Evolutionary conservation across 2,797 vertebrate species (phyloP).

Genomic region (Sebastes flavidus): DNA sequence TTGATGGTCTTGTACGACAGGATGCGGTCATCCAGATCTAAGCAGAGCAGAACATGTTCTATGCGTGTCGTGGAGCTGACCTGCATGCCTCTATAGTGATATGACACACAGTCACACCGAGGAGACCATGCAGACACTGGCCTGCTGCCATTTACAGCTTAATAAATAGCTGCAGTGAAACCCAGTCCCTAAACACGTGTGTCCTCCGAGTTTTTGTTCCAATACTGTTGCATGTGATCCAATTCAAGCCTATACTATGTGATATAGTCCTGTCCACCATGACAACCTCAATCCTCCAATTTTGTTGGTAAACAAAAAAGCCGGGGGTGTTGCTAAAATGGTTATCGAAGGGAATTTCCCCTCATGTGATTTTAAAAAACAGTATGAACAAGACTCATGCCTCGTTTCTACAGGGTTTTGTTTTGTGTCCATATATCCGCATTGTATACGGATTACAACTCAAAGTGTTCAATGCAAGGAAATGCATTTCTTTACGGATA

Average conservation of each 20-base stretch:
- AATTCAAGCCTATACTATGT: not conserved
- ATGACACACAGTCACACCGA: conserved; percentile 46
- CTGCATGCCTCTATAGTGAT: conserved; percentile 50
- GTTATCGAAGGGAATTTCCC: not conserved
- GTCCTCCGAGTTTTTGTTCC: not conserved
- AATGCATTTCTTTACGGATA: too few relatives aligned
- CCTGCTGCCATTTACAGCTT: conserved; percentile 50
- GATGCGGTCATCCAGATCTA: conserved; percentile 68
- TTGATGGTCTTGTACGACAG: conserved; percentile 38
- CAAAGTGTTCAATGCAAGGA: accelerated
- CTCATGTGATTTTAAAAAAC: not conserved
- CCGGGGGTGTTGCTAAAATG: not conserved
- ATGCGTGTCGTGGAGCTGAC: conserved; percentile 43
- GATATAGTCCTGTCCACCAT: not conserved
- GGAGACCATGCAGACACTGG: conserved; percentile 36
- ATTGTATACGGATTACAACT: too few relatives aligned
- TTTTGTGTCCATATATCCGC: too few relatives aligned
- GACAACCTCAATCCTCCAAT: not conserved
- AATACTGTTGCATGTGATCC: not conserved
- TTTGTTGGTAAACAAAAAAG: not conserved
- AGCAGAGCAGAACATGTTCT: conserved; percentile 50
- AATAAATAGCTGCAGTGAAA: conserved; percentile 44
- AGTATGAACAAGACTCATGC: not conserved
- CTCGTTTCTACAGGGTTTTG: too few relatives aligned
- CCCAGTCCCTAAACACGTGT: conserved; percentile 15